Evolutionary conservation across 2,113 vertebrate genomes (phyloP).

Genomic region (Leptodactylus fuscus): DNA sequence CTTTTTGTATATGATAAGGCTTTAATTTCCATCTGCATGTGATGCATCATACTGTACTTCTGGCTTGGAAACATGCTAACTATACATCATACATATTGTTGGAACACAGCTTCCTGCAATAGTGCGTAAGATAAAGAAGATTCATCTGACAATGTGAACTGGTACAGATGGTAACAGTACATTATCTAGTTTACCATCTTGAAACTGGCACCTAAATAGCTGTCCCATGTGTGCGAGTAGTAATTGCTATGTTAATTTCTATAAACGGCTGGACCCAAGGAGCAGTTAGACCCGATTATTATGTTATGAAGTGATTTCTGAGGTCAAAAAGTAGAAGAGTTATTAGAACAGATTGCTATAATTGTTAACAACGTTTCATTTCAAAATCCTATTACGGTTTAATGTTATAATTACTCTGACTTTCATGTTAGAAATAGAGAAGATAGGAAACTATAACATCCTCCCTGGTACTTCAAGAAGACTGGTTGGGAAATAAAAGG

Average conservation of each 20-base stretch:
- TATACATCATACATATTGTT: slow-evolving; percentile 24
- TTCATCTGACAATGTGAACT: slow-evolving; percentile 31
- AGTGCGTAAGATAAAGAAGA: slow-evolving; percentile 14
- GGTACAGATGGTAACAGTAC: slow-evolving; percentile 42
- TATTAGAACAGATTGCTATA: slow-evolving; percentile 53
- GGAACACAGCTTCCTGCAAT: neutral
- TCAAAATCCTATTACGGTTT: slow-evolving; percentile 33
- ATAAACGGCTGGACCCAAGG: slow-evolving; percentile 45
- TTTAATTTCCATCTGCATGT: neutral
- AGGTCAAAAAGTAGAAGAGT: slow-evolving; percentile 49
- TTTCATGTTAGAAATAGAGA: slow-evolving; percentile 22
- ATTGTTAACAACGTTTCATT: slow-evolving; percentile 54
- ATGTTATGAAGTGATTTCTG: slow-evolving; percentile 53
- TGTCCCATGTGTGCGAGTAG: slow-evolving; percentile 39
- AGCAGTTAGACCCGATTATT: slow-evolving; percentile 49
- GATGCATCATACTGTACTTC: neutral
- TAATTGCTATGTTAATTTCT: slow-evolving; percentile 55
- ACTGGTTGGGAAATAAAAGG: neutral
- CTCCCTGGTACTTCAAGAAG: neutral
- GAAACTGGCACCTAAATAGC: slow-evolving; percentile 56
- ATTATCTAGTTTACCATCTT: slow-evolving; percentile 54
- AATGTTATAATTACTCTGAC: slow-evolving; percentile 36
- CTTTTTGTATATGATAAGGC: neutral
- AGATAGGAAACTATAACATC: slow-evolving; percentile 1
- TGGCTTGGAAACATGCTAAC: neutral